Evolutionary conservation across 2,113 vertebrate species (phyloP).

Genomic region (Micronycteris hirsuta): DNA sequence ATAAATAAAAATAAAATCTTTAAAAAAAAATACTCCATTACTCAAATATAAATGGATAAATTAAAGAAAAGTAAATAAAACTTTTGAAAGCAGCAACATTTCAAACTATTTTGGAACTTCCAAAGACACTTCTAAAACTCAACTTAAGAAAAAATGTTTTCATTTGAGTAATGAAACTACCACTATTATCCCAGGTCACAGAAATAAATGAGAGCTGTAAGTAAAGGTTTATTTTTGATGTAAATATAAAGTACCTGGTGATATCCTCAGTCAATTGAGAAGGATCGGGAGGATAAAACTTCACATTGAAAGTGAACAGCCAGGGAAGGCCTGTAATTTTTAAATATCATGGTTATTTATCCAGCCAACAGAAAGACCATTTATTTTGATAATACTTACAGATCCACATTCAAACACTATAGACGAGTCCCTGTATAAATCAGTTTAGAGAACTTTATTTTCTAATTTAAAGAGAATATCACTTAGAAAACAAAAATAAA

Average conservation of each 20-base stretch:
- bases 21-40: not conserved
- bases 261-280: conserved; percentile 96
- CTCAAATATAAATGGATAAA: not conserved
- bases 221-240: not conserved
- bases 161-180: conserved; percentile 16
- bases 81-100: not conserved
- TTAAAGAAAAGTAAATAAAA: not conserved
- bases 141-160: not conserved
- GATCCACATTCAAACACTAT: not conserved
- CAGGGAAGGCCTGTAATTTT: conserved; percentile 90
- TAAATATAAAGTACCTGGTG: conserved; percentile 87
- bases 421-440: not conserved
- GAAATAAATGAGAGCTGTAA: not conserved
- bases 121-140: conserved; percentile 4
- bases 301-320: conserved; percentile 96
- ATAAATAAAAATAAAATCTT: too few species aligned
- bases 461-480: not conserved
- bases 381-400: not conserved
- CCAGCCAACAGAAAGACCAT: not conserved
- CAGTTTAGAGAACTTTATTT: not conserved
- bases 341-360: conserved; percentile 38
- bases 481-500: not conserved
- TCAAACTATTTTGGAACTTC: not conserved
- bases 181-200: not conserved
- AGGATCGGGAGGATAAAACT: conserved; percentile 98